Evolutionary conservation across 2,888 invertebrate species (phyloP).

Genomic region (Scaptodrosophila latifasciaeformis): DNA sequence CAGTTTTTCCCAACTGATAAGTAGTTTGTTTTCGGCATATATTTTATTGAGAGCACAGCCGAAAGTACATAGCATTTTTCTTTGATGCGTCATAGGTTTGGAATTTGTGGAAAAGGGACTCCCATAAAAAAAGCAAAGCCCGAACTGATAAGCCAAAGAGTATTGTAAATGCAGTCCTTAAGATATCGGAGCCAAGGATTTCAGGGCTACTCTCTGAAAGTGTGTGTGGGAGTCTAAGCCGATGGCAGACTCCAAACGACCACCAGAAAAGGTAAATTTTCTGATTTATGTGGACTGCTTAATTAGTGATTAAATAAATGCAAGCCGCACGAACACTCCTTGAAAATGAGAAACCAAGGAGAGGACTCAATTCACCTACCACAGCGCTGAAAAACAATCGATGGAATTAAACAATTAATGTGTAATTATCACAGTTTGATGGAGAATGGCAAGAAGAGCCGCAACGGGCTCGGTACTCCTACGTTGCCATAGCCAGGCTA

Average conservation of each 20-base stretch:
- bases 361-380: constrained; percentile 27
- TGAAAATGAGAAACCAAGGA: background rate
- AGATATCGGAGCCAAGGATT: background rate
- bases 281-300: constrained; percentile 55
- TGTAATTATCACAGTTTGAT: constrained; percentile 71
- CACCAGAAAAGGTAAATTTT: constrained; percentile 26
- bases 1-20: too few species aligned
- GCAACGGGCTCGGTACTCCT: too few species aligned
- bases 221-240: background rate
- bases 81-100: constrained; percentile 28
- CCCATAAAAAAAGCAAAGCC: constrained; percentile 2
- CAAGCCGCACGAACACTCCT: constrained; percentile 28
- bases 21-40: too few species aligned
- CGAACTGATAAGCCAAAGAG: constrained; percentile 20
- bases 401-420: constrained; percentile 69
- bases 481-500: constrained; percentile 3
- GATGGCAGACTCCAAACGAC: background rate
- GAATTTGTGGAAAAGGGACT: background rate
- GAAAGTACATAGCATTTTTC: constrained; percentile 26
- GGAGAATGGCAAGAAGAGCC: constrained; percentile 34
- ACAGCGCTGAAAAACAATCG: constrained; percentile 40
- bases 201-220: background rate
- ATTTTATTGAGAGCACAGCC: background rate
- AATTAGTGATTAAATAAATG: constrained; percentile 50
- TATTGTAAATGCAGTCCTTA: background rate